Percentiles rank a stretch among this genome's conserved stretches.
phyloP scores from a whole-genome alignment of 1,140 invertebrate genomes.

The Sinella curviseta region DNA sequence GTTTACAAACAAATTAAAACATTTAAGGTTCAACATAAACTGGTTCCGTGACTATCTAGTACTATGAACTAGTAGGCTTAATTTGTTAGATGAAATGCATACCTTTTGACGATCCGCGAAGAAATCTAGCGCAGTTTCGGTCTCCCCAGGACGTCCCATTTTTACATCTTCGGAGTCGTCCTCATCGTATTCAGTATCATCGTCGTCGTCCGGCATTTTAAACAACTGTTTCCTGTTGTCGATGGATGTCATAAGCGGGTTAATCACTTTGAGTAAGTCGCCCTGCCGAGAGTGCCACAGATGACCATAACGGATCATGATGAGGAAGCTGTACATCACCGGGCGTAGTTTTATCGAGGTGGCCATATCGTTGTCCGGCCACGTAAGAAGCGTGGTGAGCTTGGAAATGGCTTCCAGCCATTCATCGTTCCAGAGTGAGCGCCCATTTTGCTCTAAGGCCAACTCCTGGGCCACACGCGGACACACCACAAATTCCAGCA shows the following conservation, averaged over 20 bases:
- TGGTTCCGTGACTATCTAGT: no score
- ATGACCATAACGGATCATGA: not conserved
- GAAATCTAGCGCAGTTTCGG: not conserved
- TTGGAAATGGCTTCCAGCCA: not conserved
- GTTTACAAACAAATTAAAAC: no score
- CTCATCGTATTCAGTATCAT: not conserved
- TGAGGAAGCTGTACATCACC: not conserved
- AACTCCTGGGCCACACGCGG: not conserved
- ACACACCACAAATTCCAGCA: not conserved
- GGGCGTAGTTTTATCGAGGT: not conserved
- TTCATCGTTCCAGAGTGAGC: not conserved
- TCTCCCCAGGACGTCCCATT: not conserved
- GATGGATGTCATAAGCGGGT: not conserved
- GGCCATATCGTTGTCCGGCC: not conserved
- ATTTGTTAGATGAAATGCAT: no score
- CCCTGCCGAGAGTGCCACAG: not conserved
- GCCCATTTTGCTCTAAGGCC: not conserved
- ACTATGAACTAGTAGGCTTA: no score
- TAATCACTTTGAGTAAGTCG: not conserved
- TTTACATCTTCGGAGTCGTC: not conserved
- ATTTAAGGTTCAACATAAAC: no score
- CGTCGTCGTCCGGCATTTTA: not conserved
- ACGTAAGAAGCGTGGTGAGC: not conserved
- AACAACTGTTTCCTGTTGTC: not conserved
- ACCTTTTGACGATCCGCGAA: not conserved